Evolutionary conservation across 23 tunicate genomes (phyloP).

Genomic region (Corella eumyota): DNA sequence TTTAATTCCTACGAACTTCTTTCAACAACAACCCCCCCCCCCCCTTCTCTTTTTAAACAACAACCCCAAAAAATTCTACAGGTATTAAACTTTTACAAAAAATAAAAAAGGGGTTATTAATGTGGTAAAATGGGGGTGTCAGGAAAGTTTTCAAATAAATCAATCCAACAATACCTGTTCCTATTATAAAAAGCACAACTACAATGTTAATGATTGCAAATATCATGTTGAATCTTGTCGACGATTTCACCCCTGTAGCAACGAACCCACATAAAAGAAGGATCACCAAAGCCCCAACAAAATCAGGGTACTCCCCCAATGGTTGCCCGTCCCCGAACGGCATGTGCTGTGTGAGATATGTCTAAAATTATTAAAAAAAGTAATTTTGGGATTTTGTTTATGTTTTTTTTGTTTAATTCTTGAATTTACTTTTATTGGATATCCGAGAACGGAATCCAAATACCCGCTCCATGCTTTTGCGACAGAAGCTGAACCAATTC

Average conservation of each 20-base stretch:
- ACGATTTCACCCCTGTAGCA: constrained; percentile 32
- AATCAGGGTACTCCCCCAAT: constrained; percentile 45
- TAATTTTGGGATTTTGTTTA: too few relatives aligned
- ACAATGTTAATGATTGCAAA: constrained; percentile 41
- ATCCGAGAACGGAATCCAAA: constrained; percentile 49
- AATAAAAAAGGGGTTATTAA: neutral
- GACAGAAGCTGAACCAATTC: constrained; percentile 62
- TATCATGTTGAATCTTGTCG: constrained; percentile 44
- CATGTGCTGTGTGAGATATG: constrained; percentile 2
- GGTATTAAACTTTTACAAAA: neutral
- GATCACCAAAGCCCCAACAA: constrained; percentile 29
- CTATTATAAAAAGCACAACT: constrained; percentile 40
- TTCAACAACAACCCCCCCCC: too few relatives aligned
- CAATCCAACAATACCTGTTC: constrained; percentile 29
- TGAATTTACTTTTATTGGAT: constrained; percentile 34
- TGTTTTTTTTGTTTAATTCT: too few relatives aligned
- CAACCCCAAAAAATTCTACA: too few relatives aligned
- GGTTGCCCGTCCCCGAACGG: constrained; percentile 23
- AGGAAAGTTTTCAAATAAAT: too few relatives aligned
- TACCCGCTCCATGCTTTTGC: constrained; percentile 85
- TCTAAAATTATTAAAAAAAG: constrained; percentile 5
- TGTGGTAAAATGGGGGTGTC: too few relatives aligned
- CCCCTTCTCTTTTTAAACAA: too few relatives aligned
- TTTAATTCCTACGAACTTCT: too few relatives aligned
- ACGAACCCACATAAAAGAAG: constrained; percentile 29